These are phyloP conservation scores for Setophaga kirtlandii DNA, from an alignment of 2,113 vertebrate species.

Conservation along the genomic window DNA sequence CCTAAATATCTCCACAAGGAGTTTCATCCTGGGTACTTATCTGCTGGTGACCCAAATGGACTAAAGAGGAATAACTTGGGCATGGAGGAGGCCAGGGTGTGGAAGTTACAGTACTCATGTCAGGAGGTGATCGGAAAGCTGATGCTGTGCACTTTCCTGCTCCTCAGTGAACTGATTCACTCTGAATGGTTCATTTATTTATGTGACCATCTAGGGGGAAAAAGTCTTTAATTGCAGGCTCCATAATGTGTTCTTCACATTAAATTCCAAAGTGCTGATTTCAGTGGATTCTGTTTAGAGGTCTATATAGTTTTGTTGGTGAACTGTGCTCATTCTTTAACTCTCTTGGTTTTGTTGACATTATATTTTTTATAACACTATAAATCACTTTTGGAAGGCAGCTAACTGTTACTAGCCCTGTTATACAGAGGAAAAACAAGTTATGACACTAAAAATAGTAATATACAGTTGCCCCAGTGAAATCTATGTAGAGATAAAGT, in stretches of 20 bases:
- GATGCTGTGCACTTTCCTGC: slow-evolving; percentile 44
- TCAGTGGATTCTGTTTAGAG: slow-evolving; percentile 64
- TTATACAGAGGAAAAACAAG: background rate
- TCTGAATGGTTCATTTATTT: slow-evolving; percentile 69
- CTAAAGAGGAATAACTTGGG: background rate
- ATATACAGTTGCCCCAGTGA: background rate
- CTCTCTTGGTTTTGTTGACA: background rate
- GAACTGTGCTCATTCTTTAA: slow-evolving; percentile 19
- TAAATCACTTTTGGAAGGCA: background rate
- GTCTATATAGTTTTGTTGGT: slow-evolving; percentile 55
- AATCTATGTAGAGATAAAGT: background rate
- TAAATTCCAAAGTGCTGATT: slow-evolving; percentile 71
- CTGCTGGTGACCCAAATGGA: slow-evolving; percentile 18
- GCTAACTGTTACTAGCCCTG: background rate
- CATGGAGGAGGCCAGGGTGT: background rate
- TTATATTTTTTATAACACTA: background rate
- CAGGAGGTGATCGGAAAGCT: slow-evolving; percentile 49
- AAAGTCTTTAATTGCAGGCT: slow-evolving; percentile 67
- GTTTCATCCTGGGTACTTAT: background rate
- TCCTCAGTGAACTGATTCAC: slow-evolving; percentile 65
- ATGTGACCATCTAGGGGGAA: slow-evolving; percentile 71
- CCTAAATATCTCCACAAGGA: slow-evolving; percentile 44
- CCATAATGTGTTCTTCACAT: slow-evolving; percentile 68
- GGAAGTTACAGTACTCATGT: background rate
- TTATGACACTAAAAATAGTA: background rate